phyloP scores from a whole-genome alignment of 2,888 invertebrate species.

The Eremobia ochroleuca region DNA sequence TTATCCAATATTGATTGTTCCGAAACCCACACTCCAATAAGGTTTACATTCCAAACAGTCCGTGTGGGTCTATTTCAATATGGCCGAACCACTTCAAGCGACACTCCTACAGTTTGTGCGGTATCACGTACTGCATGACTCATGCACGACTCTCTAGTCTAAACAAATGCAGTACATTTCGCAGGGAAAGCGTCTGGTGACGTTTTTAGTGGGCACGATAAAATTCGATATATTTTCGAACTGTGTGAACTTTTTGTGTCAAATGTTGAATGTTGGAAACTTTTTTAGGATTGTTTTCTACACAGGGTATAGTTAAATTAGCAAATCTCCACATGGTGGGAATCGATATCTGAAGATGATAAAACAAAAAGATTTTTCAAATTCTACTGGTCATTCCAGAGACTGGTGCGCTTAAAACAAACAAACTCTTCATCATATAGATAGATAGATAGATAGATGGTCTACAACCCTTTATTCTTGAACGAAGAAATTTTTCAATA shows the following conservation, averaged over 20 bases:
- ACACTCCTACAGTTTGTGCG: slow-evolving; percentile 50
- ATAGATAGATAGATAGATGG: background rate
- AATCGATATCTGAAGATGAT: background rate
- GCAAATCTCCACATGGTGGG: background rate
- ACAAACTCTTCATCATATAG: background rate
- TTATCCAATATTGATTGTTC: slow-evolving; percentile 13
- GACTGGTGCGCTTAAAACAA: background rate
- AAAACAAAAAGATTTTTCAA: background rate
- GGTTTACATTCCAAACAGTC: slow-evolving; percentile 24
- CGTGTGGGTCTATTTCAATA: slow-evolving; percentile 36
- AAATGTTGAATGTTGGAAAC: background rate
- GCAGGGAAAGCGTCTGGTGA: slow-evolving; percentile 34
- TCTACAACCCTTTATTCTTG: background rate
- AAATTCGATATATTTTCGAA: slow-evolving; percentile 31
- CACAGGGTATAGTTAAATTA: background rate
- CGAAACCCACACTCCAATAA: background rate
- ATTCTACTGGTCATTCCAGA: background rate
- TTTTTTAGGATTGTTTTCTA: background rate
- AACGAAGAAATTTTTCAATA: slow-evolving; percentile 3
- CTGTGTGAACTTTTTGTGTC: background rate
- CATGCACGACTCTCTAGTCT: slow-evolving; percentile 25
- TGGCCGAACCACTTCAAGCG: slow-evolving; percentile 24
- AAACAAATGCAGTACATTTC: slow-evolving; percentile 46
- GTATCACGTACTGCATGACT: slow-evolving; percentile 51
- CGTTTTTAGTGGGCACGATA: slow-evolving; percentile 28